Percentiles rank a stretch among this genome's conserved stretches.
phyloP scores from a whole-genome alignment of 2,888 invertebrate species.

The Cataglyphis rosenhaueri region DNA sequence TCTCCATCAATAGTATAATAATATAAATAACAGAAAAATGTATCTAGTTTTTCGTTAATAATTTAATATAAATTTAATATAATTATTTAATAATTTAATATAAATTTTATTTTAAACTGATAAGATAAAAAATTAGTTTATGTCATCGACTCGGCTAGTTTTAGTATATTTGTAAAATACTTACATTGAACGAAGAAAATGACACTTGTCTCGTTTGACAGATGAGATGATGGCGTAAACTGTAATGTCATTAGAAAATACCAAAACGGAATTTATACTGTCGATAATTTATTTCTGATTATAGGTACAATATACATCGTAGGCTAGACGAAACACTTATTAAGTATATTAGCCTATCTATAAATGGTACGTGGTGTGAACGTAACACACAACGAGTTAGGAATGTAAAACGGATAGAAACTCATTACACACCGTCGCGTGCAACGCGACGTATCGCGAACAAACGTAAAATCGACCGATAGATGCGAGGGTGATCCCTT shows the following conservation, averaged over 20 bases:
- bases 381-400: slow-evolving; percentile 72
- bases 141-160: neutral
- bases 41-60: neutral
- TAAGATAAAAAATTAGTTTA: neutral
- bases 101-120: neutral
- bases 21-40: neutral
- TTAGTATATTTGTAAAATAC: slow-evolving; percentile 7
- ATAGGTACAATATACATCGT: slow-evolving; percentile 83
- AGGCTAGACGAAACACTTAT: slow-evolving; percentile 83
- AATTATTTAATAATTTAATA: no score
- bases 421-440: slow-evolving; percentile 59
- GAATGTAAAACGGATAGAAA: slow-evolving; percentile 68
- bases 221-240: neutral
- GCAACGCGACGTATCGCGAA: slow-evolving; percentile 42
- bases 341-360: slow-evolving; percentile 81
- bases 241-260: neutral
- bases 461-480: slow-evolving; percentile 59
- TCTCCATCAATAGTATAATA: neutral
- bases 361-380: slow-evolving; percentile 76
- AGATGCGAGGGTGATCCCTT: slow-evolving; percentile 52
- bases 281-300: slow-evolving; percentile 81
- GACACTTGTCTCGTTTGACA: neutral
- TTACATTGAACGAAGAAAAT: neutral
- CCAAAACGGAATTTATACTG: slow-evolving; percentile 57
- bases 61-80: no score